Percentiles rank a stretch among this genome's conserved stretches.
phyloP scores from a whole-genome alignment of 1,140 invertebrate genomes.

The Anthonomus grandis region DNA sequence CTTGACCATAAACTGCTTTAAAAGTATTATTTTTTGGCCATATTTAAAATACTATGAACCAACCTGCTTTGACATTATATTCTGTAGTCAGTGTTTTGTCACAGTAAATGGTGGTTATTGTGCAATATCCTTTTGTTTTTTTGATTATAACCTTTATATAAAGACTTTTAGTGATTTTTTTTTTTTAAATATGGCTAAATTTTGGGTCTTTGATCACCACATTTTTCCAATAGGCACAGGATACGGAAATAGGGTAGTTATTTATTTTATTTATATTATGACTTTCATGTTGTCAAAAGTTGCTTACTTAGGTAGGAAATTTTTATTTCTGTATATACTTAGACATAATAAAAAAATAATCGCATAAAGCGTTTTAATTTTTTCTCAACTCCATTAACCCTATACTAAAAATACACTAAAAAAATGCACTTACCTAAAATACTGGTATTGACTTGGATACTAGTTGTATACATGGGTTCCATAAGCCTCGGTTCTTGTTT shows the following conservation, averaged over 20 bases:
- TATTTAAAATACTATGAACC: slow-evolving; percentile 16
- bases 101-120: slow-evolving; percentile 1
- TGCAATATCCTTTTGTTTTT: slow-evolving; percentile 8
- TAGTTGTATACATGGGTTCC: slow-evolving; percentile 95
- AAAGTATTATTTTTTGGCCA: too few relatives aligned
- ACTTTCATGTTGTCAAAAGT: neutral
- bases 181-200: slow-evolving; percentile 27
- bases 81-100: too few relatives aligned
- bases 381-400: too few relatives aligned
- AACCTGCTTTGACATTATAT: slow-evolving; percentile 2
- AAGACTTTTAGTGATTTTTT: too few relatives aligned
- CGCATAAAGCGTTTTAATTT: neutral
- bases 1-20: too few relatives aligned
- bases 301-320: too few relatives aligned
- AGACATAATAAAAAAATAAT: neutral
- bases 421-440: slow-evolving; percentile 74
- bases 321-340: too few relatives aligned
- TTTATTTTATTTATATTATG: slow-evolving; percentile 8
- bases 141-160: too few relatives aligned
- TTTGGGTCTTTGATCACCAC: slow-evolving; percentile 2
- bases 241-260: slow-evolving; percentile 21
- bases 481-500: slow-evolving; percentile 87
- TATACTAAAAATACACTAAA: too few relatives aligned
- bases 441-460: slow-evolving; percentile 87
- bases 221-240: slow-evolving; percentile 1